A percentile compares a stretch with the other conserved stretches of the same genome.
Evolutionary conservation across 2,113 vertebrate species (phyloP).

Genomic region (Eulacestoma nigropectus): DNA sequence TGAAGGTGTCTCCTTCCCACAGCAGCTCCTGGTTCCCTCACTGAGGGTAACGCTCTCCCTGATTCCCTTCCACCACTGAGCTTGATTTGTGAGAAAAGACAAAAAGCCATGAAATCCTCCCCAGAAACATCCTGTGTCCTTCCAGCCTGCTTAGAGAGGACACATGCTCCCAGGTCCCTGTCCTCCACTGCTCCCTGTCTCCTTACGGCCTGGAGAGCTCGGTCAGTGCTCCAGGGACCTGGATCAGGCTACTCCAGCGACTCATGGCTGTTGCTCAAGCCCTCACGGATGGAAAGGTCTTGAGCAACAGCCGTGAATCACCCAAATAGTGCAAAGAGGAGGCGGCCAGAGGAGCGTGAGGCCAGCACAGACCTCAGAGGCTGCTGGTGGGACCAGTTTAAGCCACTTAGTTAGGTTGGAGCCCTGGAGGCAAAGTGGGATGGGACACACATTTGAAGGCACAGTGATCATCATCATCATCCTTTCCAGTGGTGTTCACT

Average conservation of each 20-base stretch:
- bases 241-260: accelerated
- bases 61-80: neutral
- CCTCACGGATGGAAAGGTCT: neutral
- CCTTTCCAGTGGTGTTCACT: neutral
- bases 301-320: neutral
- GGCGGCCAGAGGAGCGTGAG: neutral
- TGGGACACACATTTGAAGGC: accelerated
- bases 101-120: neutral
- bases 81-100: neutral
- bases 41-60: accelerated
- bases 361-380: neutral
- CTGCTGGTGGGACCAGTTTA: neutral
- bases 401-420: accelerated
- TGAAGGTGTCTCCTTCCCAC: neutral
- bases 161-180: neutral
- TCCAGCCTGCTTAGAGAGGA: neutral
- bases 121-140: neutral
- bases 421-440: accelerated
- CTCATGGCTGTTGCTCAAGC: neutral
- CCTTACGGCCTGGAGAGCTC: neutral
- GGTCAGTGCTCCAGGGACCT: neutral
- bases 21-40: neutral
- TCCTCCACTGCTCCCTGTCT: neutral
- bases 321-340: neutral
- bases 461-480: neutral